phyloP scores from a whole-genome alignment of 2,113 vertebrate species.

The Turdus rufiventris region DNA sequence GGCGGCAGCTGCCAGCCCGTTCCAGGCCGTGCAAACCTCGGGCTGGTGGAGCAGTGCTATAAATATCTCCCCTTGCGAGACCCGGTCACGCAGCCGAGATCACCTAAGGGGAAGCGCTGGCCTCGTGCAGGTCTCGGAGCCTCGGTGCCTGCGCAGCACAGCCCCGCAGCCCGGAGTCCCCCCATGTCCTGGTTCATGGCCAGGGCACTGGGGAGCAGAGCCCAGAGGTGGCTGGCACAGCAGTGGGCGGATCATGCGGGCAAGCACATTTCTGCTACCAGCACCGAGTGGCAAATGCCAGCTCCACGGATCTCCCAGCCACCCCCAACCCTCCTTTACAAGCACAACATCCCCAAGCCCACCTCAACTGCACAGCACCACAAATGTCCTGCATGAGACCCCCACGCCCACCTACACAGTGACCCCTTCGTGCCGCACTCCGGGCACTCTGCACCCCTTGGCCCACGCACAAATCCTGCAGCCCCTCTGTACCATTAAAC shows the following conservation, averaged over 20 bases:
- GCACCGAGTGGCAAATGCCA: background rate
- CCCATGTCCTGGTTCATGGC: background rate
- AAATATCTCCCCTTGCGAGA: background rate
- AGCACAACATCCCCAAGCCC: background rate
- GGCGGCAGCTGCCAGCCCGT: background rate
- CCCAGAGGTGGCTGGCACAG: background rate
- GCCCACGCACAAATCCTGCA: background rate
- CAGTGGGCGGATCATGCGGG: fast-evolving
- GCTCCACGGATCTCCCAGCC: background rate
- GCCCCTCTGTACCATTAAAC: background rate
- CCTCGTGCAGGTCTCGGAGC: background rate
- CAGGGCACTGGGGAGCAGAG: background rate
- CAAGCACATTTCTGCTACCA: background rate
- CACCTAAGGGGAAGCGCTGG: background rate
- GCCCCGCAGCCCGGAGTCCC: background rate
- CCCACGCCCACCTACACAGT: background rate
- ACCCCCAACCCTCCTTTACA: background rate
- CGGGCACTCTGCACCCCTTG: background rate
- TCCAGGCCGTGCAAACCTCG: background rate
- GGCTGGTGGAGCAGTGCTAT: background rate
- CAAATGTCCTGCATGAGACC: background rate
- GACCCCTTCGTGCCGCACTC: background rate
- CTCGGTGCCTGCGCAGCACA: background rate
- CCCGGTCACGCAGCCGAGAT: background rate
- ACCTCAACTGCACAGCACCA: background rate